Evolutionary conservation across 2,113 vertebrate species (phyloP).

Genomic region (human): GRCh38 chr2:156324001-156324500

Average conservation of each 20-base stretch:
- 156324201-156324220: conserved; percentile 44
- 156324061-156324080: conserved; percentile 3
- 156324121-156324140: neutral
- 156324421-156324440: conserved; percentile 84
- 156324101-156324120: conserved; percentile 40
- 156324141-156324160: conserved; percentile 27
- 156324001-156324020: neutral
- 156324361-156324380: conserved; percentile 10
- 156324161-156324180: neutral
- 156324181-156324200: conserved; percentile 4
- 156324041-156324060: conserved; percentile 17
- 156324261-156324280: conserved; percentile 29
- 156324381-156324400: neutral
- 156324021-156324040: neutral
- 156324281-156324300: neutral
- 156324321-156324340: conserved; percentile 46
- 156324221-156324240: conserved; percentile 21
- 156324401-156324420: conserved; percentile 75
- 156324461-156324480: conserved; percentile 99
- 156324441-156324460: conserved; percentile 95
- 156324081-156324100: conserved; percentile 2
- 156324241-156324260: conserved; percentile 19
- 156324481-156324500: conserved; percentile 93
- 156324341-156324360: conserved; percentile 38
- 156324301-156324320: conserved; percentile 18